Evolutionary conservation across 2,888 invertebrate species (phyloP), one percentile per base, ranked within the genome.

Genomic region (Apoderus coryli): DNA sequence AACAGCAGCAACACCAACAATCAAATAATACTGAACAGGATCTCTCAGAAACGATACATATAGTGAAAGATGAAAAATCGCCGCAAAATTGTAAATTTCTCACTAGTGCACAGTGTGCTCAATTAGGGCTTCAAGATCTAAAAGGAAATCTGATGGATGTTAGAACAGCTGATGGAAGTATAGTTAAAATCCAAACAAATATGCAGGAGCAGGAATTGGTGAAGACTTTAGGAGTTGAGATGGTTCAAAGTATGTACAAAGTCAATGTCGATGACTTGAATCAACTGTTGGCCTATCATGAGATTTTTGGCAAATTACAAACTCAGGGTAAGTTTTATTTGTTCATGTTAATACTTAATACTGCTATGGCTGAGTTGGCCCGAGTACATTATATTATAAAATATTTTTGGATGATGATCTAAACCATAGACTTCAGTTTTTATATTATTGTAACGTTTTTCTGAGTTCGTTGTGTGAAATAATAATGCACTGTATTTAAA

Each of bases 261-360:
- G 52, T 52, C 4, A 77, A 59, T 52, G 81, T 84, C 4, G 85
- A 85, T 53, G 85, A 85, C 49, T 68, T 85, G 31, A 84, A 82
- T 42, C 84, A 84, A 49, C 59, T 85, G 42, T 61, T 85, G 39
- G 81, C 82, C 22, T 85, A 85, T 58, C 85, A 85, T 51, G 85
- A 85, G 58, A 84, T 85, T 25, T 85, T 77, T 51, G 77, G 76
- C 14, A 76, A 76, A 49, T 56, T 77, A 35, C 73, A 71, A 44
- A 64, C 62, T 22, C 44, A 41, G 35, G 36, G 46, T 44, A 36
- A 39, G 36, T 29, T 19, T n/a, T 6, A 14, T 29, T 29, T 27
- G 19, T n/a, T n/a, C n/a, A n/a, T n/a, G n/a, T n/a, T n/a, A n/a
- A n/a, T n/a, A n/a, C n/a, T n/a, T n/a, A n/a, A n/a, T n/a, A n/a